A percentile compares a stretch with the other conserved stretches of the same genome.
phyloP scores from a whole-genome alignment of 2,113 vertebrate species.

The Strigops habroptila region DNA sequence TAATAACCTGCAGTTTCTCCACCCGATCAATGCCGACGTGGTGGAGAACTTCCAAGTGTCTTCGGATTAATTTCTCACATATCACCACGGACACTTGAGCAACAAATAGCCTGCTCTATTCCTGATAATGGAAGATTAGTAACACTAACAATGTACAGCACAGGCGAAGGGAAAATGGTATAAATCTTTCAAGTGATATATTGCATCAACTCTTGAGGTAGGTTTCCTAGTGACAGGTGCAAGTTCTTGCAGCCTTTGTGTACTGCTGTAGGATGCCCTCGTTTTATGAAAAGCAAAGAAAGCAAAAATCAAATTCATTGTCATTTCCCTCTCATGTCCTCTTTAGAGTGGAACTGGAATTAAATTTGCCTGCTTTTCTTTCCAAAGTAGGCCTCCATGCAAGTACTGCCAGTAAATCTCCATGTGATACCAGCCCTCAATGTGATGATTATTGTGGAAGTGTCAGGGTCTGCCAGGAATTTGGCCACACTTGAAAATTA shows the following conservation, averaged over 20 bases:
- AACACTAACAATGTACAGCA: conserved; percentile 49
- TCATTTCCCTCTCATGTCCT: background rate
- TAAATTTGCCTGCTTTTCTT: conserved; percentile 25
- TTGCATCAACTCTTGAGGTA: background rate
- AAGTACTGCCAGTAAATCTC: conserved; percentile 25
- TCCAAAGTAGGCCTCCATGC: background rate
- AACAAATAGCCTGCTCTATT: conserved; percentile 65
- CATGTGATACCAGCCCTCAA: background rate
- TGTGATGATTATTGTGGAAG: background rate
- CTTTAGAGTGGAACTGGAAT: background rate
- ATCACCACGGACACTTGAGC: conserved; percentile 59
- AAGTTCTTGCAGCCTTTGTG: conserved; percentile 4
- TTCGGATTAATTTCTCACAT: conserved; percentile 62
- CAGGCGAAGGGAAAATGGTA: conserved; percentile 19
- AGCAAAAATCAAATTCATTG: conserved; percentile 43
- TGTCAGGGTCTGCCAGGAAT: background rate
- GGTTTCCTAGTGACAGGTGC: conserved; percentile 1
- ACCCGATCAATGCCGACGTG: background rate
- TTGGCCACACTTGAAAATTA: background rate
- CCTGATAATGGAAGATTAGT: conserved; percentile 55
- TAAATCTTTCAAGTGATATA: conserved; percentile 40
- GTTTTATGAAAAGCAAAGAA: conserved; percentile 13
- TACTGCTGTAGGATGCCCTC: background rate
- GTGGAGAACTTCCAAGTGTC: conserved; percentile 28
- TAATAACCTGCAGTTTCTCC: conserved; percentile 21